These are phyloP conservation scores for Grus americana DNA, from an alignment of 2,113 vertebrate species.

Conservation along the genomic window DNA sequence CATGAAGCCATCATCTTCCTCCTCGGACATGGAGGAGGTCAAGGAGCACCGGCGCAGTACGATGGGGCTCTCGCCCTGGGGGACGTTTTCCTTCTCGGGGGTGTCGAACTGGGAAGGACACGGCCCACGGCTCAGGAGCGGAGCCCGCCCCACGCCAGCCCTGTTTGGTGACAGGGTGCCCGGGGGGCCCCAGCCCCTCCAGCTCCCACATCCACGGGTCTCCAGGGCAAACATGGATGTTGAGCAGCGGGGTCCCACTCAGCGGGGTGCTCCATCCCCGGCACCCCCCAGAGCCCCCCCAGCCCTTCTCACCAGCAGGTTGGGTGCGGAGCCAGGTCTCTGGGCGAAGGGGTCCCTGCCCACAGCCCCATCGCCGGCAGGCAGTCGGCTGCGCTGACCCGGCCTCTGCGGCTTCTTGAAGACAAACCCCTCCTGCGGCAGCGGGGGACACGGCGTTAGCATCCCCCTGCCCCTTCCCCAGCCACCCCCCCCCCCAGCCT, in stretches of 20 bases:
- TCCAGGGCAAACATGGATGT: background rate
- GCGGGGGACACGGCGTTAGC: background rate
- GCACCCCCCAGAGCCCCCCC: too few relatives aligned
- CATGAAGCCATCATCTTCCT: slow-evolving; percentile 87
- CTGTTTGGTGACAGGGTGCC: too few relatives aligned
- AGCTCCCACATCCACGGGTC: background rate
- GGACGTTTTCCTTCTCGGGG: slow-evolving; percentile 51
- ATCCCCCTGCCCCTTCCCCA: too few relatives aligned
- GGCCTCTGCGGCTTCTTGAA: slow-evolving; percentile 87
- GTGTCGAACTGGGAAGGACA: slow-evolving; percentile 8
- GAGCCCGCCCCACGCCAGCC: background rate
- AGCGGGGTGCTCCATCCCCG: too few relatives aligned
- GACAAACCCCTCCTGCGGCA: slow-evolving; percentile 78
- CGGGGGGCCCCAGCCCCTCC: too few relatives aligned
- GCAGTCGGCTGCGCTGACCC: slow-evolving; percentile 42
- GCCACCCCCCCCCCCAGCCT: background rate
- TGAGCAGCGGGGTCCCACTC: background rate
- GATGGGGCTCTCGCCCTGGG: slow-evolving; percentile 72
- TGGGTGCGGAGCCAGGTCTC: slow-evolving; percentile 83
- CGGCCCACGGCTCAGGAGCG: background rate
- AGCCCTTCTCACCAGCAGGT: slow-evolving; percentile 79
- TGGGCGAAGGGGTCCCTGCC: slow-evolving; percentile 75
- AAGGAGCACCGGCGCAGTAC: slow-evolving; percentile 70
- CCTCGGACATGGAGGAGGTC: slow-evolving; percentile 59
- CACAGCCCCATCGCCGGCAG: slow-evolving; percentile 26